Evolutionary conservation across 2,888 invertebrate species (phyloP), one percentile per base, ranked within the genome.

Genomic region (Andrena bucephala): DNA sequence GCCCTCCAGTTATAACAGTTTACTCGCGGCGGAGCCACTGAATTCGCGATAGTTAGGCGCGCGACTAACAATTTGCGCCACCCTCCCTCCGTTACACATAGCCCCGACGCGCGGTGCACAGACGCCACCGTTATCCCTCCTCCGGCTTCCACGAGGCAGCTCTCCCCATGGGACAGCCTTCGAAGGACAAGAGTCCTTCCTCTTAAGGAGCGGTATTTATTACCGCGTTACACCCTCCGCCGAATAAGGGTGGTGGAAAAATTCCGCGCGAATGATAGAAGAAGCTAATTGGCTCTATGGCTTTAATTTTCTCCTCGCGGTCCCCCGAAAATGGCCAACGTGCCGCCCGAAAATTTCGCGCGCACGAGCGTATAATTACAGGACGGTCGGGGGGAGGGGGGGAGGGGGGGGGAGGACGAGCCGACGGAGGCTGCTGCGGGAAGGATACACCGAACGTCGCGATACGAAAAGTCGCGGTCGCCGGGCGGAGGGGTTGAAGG

Each of bases 1-100:
- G 57, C 78, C 84, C 74, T 54, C 75, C 27, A 83, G 84, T 79
- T 83, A 75, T 84, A 84, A 84, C 84, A 83, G 83, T 79, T 84
- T 78, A 57, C 83, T 42, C n/a, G 65, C 73, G 67, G 52, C 27
- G 24, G 63, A 36, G 70, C 62, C 82, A 48, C 54, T 74, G 83
- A 77, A 78, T 78, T 67, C 78, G 24, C 71, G 74, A 60, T 82
- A 59, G 66, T 72, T 70, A 57, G 57, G 16, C 54, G n/a, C 66
- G 54, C 65, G 73, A 36, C 72, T 54, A 65, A 66, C 73, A 82
- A 83, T 77, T 82, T 78, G 57, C 74, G 31, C 50, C 33, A 16
- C 16, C 57, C 57, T 24, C 42, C 42, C 29, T 24, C 59, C 59
- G 68, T 54, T 57, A 52, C 65, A 63, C 50, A 50, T 69, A 63